Percentiles rank a stretch among this genome's conserved stretches.
Conservation (phyloP, 2,113 vertebrate species). For the Apus apus region DNA sequence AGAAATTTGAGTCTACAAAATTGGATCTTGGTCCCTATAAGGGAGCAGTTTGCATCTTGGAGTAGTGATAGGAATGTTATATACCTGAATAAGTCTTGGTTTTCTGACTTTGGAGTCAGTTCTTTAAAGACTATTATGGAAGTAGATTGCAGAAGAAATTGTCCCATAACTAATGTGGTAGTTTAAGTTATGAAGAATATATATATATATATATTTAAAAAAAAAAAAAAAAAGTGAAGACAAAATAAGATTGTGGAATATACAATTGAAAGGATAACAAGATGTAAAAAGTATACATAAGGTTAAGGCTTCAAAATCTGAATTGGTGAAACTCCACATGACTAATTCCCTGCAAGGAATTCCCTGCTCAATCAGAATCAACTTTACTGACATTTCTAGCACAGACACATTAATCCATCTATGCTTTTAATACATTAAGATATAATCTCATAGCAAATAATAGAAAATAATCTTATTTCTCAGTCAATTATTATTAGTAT, state of each 20-base stretch:
- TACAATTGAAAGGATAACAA: background rate
- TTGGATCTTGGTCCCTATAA: background rate
- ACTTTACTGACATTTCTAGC: background rate
- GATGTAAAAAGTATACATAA: background rate
- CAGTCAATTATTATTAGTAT: background rate
- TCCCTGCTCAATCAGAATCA: background rate
- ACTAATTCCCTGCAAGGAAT: background rate
- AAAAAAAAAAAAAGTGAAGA: no score
- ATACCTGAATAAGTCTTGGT: background rate
- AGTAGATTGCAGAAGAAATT: background rate
- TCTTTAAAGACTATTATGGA: background rate
- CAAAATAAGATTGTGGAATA: background rate
- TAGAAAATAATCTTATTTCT: background rate
- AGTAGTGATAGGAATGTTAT: background rate
- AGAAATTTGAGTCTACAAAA: background rate
- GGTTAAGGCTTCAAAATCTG: background rate
- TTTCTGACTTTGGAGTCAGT: background rate
- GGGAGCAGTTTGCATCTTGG: background rate
- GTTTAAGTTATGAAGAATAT: background rate
- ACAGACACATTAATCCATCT: background rate
- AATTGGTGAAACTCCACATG: background rate
- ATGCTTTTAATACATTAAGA: background rate
- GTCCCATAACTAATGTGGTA: background rate
- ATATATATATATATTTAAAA: no score
- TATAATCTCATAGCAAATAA: background rate